Percentiles rank a stretch among this genome's conserved stretches.
These are phyloP conservation scores for Eupeodes luniger DNA, from an alignment of 2,888 invertebrate species.

Conservation along the genomic window DNA sequence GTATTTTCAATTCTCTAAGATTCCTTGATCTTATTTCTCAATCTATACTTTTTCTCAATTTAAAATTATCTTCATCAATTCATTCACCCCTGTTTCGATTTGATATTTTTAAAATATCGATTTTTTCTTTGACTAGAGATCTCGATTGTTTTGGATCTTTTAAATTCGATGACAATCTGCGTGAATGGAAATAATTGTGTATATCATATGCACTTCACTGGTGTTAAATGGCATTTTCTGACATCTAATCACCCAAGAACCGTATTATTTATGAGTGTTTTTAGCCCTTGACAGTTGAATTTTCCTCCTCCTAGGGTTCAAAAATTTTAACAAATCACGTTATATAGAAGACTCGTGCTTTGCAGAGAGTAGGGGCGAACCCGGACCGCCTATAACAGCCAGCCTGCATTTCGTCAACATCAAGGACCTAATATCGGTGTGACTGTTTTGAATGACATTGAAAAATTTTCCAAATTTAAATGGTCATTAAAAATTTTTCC, in stretches of 20 bases:
- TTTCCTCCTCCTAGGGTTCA: slow-evolving; percentile 48
- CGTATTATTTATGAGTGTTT: slow-evolving; percentile 75
- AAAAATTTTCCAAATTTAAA: slow-evolving; percentile 75
- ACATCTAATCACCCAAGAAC: slow-evolving; percentile 61
- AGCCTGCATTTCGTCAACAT: neutral
- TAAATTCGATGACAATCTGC: slow-evolving; percentile 37
- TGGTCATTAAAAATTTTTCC: slow-evolving; percentile 73
- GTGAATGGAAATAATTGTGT: slow-evolving; percentile 55
- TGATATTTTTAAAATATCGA: slow-evolving; percentile 36
- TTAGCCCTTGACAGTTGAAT: slow-evolving; percentile 70
- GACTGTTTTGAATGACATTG: slow-evolving; percentile 63
- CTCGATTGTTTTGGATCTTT: slow-evolving; percentile 25
- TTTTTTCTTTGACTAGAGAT: slow-evolving; percentile 43
- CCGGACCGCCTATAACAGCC: neutral
- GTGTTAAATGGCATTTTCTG: slow-evolving; percentile 72
- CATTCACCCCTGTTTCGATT: neutral
- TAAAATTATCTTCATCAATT: neutral
- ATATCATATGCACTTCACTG: slow-evolving; percentile 71
- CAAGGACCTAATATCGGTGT: slow-evolving; percentile 52
- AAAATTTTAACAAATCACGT: slow-evolving; percentile 67
- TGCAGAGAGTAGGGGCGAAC: slow-evolving; percentile 31
- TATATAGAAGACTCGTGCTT: slow-evolving; percentile 17
- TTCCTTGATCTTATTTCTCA: neutral
- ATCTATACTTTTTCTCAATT: neutral
- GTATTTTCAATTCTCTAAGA: too few species aligned